These are phyloP conservation scores for Hydrophis major DNA, from an alignment of 2,797 vertebrate genomes.

Conservation along the genomic window DNA sequence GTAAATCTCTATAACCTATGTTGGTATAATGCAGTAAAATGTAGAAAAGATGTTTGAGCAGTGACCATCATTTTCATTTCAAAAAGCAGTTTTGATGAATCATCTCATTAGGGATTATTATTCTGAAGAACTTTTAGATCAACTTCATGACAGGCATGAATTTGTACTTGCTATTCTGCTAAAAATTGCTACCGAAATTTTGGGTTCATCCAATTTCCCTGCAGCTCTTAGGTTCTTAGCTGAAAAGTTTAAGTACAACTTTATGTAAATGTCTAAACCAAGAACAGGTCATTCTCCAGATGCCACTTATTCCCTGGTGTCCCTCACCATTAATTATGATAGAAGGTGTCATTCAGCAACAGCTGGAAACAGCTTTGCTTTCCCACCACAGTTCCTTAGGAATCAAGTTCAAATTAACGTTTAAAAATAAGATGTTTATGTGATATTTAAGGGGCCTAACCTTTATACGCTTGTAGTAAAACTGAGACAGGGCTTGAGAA, in stretches of 20 bases:
- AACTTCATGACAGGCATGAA: background rate
- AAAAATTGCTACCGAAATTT: background rate
- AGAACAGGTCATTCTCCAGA: background rate
- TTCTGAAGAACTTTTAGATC: background rate
- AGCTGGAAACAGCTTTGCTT: background rate
- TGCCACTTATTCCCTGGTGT: background rate
- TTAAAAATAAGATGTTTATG: background rate
- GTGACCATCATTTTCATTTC: background rate
- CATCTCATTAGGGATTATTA: background rate
- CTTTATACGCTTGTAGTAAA: background rate
- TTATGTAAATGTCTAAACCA: background rate
- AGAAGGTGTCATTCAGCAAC: background rate
- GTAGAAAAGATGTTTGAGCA: background rate
- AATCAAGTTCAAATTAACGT: background rate
- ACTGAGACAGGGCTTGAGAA: background rate
- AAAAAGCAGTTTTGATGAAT: background rate
- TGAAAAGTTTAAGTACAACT: background rate
- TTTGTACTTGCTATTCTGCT: background rate
- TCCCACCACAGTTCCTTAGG: background rate
- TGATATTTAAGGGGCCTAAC: background rate
- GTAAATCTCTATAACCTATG: background rate
- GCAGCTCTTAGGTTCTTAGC: background rate
- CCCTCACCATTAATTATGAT: background rate
- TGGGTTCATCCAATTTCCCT: background rate
- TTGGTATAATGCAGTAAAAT: background rate